Base-by-base conservation (phyloP, 64 coral and sea anemone species). In the Stylophora pistillata region DNA sequence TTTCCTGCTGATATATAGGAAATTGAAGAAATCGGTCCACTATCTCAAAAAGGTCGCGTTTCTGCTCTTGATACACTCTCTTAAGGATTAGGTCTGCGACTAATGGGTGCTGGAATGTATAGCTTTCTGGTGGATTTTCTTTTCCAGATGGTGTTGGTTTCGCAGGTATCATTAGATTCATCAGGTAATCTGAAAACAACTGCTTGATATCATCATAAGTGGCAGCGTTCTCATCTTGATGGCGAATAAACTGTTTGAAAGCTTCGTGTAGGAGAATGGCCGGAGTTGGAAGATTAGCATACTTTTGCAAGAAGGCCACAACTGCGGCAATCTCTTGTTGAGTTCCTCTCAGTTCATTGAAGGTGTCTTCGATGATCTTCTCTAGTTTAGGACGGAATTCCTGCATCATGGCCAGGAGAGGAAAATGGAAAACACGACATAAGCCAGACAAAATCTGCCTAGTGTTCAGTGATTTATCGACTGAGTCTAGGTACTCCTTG, bases 141-240 rank as follows among this genome's bases (percentile, higher is more conserved):
- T 25, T 77, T 16, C 27, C 71, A 47, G 12, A 74, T 58, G 47
- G 54, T 28, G 31, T 53, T 64, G 91, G 85, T 58, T 75, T 88
- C 18, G 68, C 29, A 15, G 73, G 91, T 62, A 90, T 77, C 92
- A 94, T 94, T 58, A 94, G 32, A 90, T 94, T 94, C 81, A 94
- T 59, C 0, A 94, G 62, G 14, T 54, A 66, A 31, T 90, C 92
- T 10, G 87, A 73, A 11, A 94, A 85, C 13, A 85, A 69, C 14
- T 87, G 30, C 9, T 63, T 89, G 25, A 94, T 73, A 27, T 89
- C 87, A 41, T 85, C 53, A 32, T 94, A 94, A 55, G 92, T 94
- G 9, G 89, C 86, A 53, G 23, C 41, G 27, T 76, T 74, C 28
- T 29, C 1, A 33, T 88, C 58, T 28, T 25, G 15, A n/a, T 74